Evolutionary conservation across 1,140 invertebrate species (phyloP).

Genomic region (Brachionus rotundiformis): DNA sequence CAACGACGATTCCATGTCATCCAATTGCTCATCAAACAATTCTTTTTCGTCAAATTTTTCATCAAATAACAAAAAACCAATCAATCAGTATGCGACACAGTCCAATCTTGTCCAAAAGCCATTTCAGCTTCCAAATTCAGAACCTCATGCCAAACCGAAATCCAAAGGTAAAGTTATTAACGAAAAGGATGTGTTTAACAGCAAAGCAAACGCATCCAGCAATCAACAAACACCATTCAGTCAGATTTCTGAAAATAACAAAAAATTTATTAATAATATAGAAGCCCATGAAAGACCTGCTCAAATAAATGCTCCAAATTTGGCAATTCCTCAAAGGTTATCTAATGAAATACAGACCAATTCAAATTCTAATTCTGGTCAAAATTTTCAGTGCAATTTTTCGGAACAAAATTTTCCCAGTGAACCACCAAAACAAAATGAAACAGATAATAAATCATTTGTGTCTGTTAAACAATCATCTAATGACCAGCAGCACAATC

Average conservation of each 20-base stretch:
- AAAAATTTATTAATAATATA: background rate
- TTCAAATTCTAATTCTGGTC: background rate
- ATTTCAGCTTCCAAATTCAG: background rate
- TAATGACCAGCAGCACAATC: constrained; percentile 44
- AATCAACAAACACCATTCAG: background rate
- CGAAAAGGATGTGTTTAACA: background rate
- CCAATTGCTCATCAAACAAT: constrained; percentile 43
- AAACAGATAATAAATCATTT: background rate
- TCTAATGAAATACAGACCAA: background rate
- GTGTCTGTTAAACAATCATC: background rate
- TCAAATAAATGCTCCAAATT: background rate
- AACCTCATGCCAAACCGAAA: background rate
- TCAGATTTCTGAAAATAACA: background rate
- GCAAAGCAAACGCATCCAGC: background rate
- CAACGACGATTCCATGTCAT: constrained; percentile 52
- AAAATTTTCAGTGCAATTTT: background rate
- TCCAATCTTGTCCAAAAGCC: constrained; percentile 6
- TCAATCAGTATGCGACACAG: background rate
- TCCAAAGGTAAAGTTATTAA: background rate
- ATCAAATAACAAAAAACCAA: constrained; percentile 20
- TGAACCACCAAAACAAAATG: background rate
- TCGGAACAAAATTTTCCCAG: background rate
- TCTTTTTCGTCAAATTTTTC: constrained; percentile 45
- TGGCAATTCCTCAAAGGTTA: background rate
- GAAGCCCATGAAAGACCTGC: background rate